phyloP scores from a whole-genome alignment of 2,888 invertebrate genomes.

The Catocala fraxini region DNA sequence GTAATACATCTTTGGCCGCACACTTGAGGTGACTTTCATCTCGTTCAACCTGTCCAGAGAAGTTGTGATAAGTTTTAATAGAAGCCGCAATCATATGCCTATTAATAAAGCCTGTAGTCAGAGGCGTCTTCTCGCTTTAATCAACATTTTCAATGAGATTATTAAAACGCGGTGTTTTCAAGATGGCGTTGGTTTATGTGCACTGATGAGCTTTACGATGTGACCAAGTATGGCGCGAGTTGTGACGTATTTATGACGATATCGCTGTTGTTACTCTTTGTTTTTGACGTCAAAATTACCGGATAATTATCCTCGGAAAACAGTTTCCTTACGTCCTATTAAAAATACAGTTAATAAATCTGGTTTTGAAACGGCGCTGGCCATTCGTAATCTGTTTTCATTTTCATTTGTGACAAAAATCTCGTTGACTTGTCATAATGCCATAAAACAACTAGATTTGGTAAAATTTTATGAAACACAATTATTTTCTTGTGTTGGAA shows the following conservation, averaged over 20 bases:
- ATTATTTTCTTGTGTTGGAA: no score
- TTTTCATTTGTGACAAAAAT: no score
- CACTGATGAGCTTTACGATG: constrained; percentile 56
- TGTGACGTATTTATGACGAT: constrained; percentile 50
- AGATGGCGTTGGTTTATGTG: constrained; percentile 54
- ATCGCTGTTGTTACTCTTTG: constrained; percentile 44
- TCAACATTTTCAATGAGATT: constrained; percentile 79
- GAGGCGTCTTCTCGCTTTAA: constrained; percentile 73
- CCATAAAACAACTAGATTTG: no score
- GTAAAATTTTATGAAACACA: no score
- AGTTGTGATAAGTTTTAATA: constrained; percentile 76
- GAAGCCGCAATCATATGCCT: constrained; percentile 74
- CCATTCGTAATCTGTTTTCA: no score
- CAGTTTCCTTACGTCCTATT: no score
- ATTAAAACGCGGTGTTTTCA: constrained; percentile 59
- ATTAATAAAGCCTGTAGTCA: constrained; percentile 69
- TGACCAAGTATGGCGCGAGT: constrained; percentile 23
- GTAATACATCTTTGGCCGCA: constrained; percentile 50
- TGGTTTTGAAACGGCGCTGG: no score
- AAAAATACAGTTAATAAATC: no score
- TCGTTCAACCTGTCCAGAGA: constrained; percentile 56
- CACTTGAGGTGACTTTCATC: constrained; percentile 60
- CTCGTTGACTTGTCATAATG: no score
- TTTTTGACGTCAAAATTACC: constrained; percentile 30
- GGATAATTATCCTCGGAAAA: no score